Base-by-base conservation (phyloP, 2,797 vertebrate genomes). In the Cyprinodon diabolis region DNA sequence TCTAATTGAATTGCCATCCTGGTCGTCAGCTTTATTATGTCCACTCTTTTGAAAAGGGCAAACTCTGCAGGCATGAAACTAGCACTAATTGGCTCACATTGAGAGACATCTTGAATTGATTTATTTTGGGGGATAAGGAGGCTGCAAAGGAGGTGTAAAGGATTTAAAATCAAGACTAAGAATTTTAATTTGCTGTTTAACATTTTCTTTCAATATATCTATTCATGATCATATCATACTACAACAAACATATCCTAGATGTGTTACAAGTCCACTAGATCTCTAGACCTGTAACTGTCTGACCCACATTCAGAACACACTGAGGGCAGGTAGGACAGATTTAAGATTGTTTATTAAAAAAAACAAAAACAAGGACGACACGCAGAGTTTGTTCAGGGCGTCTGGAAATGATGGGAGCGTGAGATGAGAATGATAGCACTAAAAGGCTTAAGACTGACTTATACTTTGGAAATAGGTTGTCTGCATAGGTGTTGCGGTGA, bases 101-200 rank as follows among this genome's bases (percentile, higher is more conserved):
- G 86, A 81, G 69, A 79, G 86, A 89, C 92, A 93, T 93, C 89
- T 91, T 90, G 92, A 92, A 94, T 83, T 91, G 86, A 93, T 94
- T 94, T 84, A 81, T 76, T 84, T 73, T 86, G 79, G 84, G 87
- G 88, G 90, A 87, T 65, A 72, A 84, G 79, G 77, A 69, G 83
- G 67, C 72, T 68, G 84, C 74, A 74, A 84, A 85, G 80, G 81
- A 76, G 69, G 68, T 21, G 58, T 13, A 80, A 68, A 54, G 58
- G 75, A 77, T 80, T 75, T 71, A 79, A 75, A 82, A 71, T 80
- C 76, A 70, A 63, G 76, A 86, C 76, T 82, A 47, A 71, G 75
- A 80, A 76, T 68, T 74, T 83, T 65, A 76, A 86, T 83, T 57
- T 77, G 52, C 69, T 0, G 2, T 69, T 77, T 66, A 62, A 68